A percentile compares a stretch with the other conserved stretches of the same genome.
Conservation (phyloP, 2,888 invertebrate genomes). For the Pammene aurita region DNA sequence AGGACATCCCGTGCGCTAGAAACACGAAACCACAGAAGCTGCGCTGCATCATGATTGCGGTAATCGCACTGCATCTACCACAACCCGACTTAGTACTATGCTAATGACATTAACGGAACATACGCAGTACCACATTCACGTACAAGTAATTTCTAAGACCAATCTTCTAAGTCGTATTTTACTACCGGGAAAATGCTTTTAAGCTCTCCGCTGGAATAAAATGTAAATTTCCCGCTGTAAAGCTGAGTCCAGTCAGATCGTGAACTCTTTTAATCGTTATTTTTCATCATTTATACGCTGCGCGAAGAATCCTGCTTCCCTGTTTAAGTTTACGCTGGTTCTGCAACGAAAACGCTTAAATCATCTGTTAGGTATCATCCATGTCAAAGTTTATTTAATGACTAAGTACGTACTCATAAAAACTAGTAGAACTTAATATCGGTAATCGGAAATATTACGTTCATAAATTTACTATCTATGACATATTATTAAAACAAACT, state of each 20-base stretch:
- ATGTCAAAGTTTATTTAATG: background rate
- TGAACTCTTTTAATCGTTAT: constrained; percentile 34
- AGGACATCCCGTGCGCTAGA: constrained; percentile 29
- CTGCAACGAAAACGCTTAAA: constrained; percentile 20
- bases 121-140: constrained; percentile 17
- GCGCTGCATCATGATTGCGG: constrained; percentile 35
- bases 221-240: constrained; percentile 34
- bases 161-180: constrained; percentile 22
- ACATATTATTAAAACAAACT: too few species aligned
- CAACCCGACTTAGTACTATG: constrained; percentile 39
- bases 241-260: constrained; percentile 30
- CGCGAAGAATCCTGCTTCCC: constrained; percentile 17
- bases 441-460: too few species aligned
- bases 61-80: constrained; percentile 42
- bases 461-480: too few species aligned
- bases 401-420: too few species aligned
- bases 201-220: constrained; percentile 23
- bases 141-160: constrained; percentile 31
- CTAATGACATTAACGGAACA: constrained; percentile 40
- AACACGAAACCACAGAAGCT: constrained; percentile 39
- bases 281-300: constrained; percentile 33
- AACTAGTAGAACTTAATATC: too few species aligned
- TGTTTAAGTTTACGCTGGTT: constrained; percentile 23
- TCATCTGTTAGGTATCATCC: background rate
- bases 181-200: constrained; percentile 12